Percentiles rank a stretch among this genome's conserved stretches.
Conservation (phyloP, 2,888 invertebrate genomes). For the Aleiodes leptofemur region DNA sequence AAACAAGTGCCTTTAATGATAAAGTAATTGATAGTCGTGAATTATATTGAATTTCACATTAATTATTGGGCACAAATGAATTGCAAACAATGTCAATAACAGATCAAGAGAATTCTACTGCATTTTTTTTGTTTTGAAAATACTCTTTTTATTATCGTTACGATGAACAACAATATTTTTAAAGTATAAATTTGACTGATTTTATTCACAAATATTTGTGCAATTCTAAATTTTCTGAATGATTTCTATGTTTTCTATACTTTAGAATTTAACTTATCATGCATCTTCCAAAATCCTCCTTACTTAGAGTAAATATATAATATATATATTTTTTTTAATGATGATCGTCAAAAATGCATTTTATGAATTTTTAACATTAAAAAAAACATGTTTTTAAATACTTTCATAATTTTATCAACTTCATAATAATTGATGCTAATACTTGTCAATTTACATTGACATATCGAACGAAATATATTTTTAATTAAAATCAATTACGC, state of each 20-base stretch:
- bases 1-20: constrained; percentile 28
- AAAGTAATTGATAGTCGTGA: constrained; percentile 13
- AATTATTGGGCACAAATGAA: constrained; percentile 21
- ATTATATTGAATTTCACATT: constrained; percentile 15
- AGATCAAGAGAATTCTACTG: constrained; percentile 3
- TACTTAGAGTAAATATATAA: constrained; percentile 18
- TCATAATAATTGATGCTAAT: constrained; percentile 21
- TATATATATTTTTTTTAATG: constrained; percentile 8
- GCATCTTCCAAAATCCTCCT: constrained; percentile 29
- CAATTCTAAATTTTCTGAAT: constrained; percentile 26
- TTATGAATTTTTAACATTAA: constrained; percentile 17
- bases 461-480: not conserved
- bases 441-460: constrained; percentile 20
- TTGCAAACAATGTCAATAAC: constrained; percentile 3
- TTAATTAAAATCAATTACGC: too few species aligned
- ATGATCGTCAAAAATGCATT: constrained; percentile 15
- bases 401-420: constrained; percentile 8
- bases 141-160: not conserved
- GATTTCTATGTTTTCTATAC: not conserved
- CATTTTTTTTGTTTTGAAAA: constrained; percentile 13
- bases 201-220: constrained; percentile 20
- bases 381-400: not conserved
- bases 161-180: not conserved
- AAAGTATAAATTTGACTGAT: constrained; percentile 17
- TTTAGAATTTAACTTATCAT: constrained; percentile 10